Evolutionary conservation across 2,797 vertebrate species (phyloP).

Genomic region (Natrix natrix): DNA sequence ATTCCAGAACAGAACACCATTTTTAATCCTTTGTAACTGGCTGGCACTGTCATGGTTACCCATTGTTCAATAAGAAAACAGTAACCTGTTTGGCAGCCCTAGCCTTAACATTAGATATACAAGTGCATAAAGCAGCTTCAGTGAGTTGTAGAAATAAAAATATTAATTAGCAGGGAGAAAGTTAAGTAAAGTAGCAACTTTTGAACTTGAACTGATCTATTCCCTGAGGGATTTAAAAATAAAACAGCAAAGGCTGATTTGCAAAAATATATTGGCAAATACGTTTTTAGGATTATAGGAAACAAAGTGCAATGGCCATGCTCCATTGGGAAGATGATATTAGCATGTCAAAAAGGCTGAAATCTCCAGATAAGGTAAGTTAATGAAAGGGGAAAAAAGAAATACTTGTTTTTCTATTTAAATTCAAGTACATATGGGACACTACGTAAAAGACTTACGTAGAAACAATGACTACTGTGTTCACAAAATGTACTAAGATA

Average conservation of each 20-base stretch:
- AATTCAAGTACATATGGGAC: background rate
- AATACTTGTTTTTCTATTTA: background rate
- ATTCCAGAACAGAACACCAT: background rate
- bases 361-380: background rate
- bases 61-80: conserved; percentile 4
- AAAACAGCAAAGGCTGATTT: background rate
- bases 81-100: background rate
- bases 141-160: background rate
- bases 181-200: background rate
- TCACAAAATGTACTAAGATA: background rate
- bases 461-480: background rate
- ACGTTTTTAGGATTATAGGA: background rate
- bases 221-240: background rate
- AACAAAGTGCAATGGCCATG: background rate
- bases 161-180: background rate
- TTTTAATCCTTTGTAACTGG: background rate
- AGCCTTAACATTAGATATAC: background rate
- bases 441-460: background rate
- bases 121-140: background rate
- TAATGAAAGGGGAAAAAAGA: background rate
- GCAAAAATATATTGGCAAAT: background rate
- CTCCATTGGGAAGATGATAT: background rate
- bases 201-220: background rate
- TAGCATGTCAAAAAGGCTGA: background rate
- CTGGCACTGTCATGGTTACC: background rate